Conservation (phyloP, 2,113 vertebrate genomes). For the Myotis davidii region DNA sequence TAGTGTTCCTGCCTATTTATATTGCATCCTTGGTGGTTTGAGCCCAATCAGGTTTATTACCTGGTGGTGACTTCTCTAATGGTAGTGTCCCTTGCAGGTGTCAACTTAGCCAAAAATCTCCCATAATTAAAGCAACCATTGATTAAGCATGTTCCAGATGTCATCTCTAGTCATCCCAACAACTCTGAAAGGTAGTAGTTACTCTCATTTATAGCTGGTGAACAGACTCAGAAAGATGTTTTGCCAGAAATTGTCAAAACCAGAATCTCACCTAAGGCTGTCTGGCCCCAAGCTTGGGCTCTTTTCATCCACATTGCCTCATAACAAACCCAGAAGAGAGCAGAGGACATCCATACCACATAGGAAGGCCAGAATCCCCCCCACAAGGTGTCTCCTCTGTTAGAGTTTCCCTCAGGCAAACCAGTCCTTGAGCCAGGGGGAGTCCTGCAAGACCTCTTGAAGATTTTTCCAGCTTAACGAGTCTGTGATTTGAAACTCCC, state of each 20-base stretch:
- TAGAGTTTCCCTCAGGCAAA: neutral
- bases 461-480: neutral
- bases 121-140: slow-evolving; percentile 17
- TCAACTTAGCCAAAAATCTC: slow-evolving; percentile 1
- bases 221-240: slow-evolving; percentile 23
- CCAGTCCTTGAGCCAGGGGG: neutral
- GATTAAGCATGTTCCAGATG: slow-evolving; percentile 43
- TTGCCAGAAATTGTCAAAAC: slow-evolving; percentile 39
- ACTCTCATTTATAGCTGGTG: neutral
- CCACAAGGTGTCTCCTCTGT: neutral
- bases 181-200: slow-evolving; percentile 37
- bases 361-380: neutral
- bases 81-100: neutral
- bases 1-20: neutral
- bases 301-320: neutral
- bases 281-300: neutral
- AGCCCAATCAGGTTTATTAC: neutral
- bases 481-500: neutral
- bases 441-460: neutral
- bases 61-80: slow-evolving; percentile 32
- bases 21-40: neutral
- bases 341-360: neutral
- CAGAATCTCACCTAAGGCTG: neutral
- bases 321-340: neutral
- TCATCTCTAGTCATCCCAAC: neutral